Evolutionary conservation across 2,797 vertebrate genomes (phyloP), one percentile per base, ranked within the genome.

Genomic region (Cetoscarus ocellatus): DNA sequence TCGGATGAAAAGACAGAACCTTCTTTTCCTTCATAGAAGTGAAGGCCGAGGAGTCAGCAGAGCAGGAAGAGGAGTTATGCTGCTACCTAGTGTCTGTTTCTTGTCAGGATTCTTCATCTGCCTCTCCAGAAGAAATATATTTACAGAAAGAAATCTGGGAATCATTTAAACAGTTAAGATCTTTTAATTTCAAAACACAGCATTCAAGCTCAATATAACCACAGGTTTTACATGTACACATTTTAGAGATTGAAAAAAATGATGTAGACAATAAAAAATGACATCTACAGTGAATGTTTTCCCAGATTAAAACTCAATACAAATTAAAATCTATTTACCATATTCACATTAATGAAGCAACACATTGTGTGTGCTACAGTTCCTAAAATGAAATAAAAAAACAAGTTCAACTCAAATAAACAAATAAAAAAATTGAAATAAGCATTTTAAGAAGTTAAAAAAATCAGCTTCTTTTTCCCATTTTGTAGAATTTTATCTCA

Each of bases 181-280:
- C 88, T 69, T 94, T 97, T 96, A 96, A 96, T 97, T 96, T 96
- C 91, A 96, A 97, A 98, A 98, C 97, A 97, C 95, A 90, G 95
- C 97, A 95, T 95, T 95, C 96, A 96, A 97, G 95, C 95, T 95
- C 95, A 96, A 94, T 94, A 95, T 93, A 96, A 97, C 93, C 96
- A 98, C 96, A 96, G 94, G 95, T 95, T 97, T 96, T 92, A 97
- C 96, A 97, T 91, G 89, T 94, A 97, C 93, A 92, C 90, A 86
- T 91, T 96, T 96, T 93, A 96, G 92, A 96, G 92, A 95, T 91
- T 91, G 93, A 89, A 93, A 94, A 96, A 93, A 93, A 94, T 75
- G 11, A 82, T 54, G 69, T 86, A 82, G 68, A 89, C 88, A 86
- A 78, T 80, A 77, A 60, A 61, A n/a, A 39, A 43, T 61, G 63